These are phyloP conservation scores for Bostrychus sinensis DNA, from an alignment of 2,113 vertebrate genomes.

Conservation along the genomic window DNA sequence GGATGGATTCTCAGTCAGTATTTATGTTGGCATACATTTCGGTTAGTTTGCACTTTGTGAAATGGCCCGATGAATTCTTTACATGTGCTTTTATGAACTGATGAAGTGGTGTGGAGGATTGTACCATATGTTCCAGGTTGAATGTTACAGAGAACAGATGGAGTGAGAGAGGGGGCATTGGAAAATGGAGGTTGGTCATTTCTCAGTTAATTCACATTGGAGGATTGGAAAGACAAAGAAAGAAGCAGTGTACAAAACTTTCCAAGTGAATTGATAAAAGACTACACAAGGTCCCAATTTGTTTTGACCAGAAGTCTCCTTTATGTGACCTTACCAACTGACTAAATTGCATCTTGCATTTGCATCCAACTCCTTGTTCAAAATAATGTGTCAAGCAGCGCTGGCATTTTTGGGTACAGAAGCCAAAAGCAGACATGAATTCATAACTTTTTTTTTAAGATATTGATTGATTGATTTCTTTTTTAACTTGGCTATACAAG, in stretches of 20 bases:
- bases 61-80: constrained; percentile 28
- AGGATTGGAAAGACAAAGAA: background rate
- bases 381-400: too few relatives aligned
- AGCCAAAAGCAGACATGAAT: too few relatives aligned
- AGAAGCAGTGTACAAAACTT: background rate
- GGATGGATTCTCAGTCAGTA: background rate
- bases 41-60: background rate
- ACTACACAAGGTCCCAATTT: background rate
- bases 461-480: too few relatives aligned
- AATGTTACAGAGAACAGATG: constrained; percentile 16
- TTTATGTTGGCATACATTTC: constrained; percentile 22
- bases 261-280: background rate
- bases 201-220: background rate
- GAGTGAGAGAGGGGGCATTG: background rate
- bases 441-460: too few relatives aligned
- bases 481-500: too few relatives aligned
- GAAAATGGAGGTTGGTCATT: background rate
- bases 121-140: constrained; percentile 16
- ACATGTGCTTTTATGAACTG: constrained; percentile 30
- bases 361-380: too few relatives aligned
- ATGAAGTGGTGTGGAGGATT: constrained; percentile 22
- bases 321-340: too few relatives aligned
- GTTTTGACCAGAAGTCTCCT: background rate
- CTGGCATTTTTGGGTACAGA: too few relatives aligned
- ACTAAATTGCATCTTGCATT: too few relatives aligned